These are phyloP conservation scores for Ascidia mentula DNA, from an alignment of 23 tunicate genomes.

Conservation along the genomic window DNA sequence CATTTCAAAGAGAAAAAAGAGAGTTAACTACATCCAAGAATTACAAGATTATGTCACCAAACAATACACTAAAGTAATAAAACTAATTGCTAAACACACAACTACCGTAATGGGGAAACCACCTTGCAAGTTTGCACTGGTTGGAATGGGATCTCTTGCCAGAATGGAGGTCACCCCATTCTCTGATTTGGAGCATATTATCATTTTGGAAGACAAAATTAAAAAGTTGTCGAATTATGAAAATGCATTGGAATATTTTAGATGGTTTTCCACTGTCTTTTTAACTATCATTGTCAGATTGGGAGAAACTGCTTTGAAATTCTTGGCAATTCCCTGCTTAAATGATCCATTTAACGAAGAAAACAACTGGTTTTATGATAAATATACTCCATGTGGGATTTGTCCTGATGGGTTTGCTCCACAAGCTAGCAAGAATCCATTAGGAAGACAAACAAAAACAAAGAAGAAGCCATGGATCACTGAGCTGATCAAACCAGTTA, in stretches of 20 bases:
- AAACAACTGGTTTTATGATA: slow-evolving; percentile 18
- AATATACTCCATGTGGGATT: slow-evolving; percentile 39
- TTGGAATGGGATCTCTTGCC: slow-evolving; percentile 55
- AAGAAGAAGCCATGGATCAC: neutral
- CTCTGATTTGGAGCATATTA: slow-evolving; percentile 39
- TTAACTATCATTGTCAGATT: slow-evolving; percentile 16
- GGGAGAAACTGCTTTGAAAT: slow-evolving; percentile 35
- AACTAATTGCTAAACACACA: slow-evolving; percentile 5
- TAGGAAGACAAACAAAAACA: slow-evolving; percentile 39
- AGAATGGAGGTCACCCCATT: neutral
- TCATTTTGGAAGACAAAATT: slow-evolving; percentile 25
- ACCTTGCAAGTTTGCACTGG: slow-evolving; percentile 33
- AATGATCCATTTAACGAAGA: neutral
- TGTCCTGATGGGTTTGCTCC: slow-evolving; percentile 56
- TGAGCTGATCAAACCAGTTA: slow-evolving; percentile 39
- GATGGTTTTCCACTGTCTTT: slow-evolving; percentile 34
- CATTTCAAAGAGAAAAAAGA: neutral
- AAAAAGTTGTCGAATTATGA: neutral
- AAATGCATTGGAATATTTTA: slow-evolving; percentile 16
- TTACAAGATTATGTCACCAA: neutral
- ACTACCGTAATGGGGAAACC: slow-evolving; percentile 12
- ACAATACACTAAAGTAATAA: slow-evolving; percentile 8
- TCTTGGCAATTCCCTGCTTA: slow-evolving; percentile 20
- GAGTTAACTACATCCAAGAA: neutral
- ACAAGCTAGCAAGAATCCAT: slow-evolving; percentile 43